Percentiles rank a stretch among this genome's conserved stretches.
These are phyloP conservation scores for Apotomis capreana DNA, from an alignment of 2,888 invertebrate species.

Conservation along the genomic window DNA sequence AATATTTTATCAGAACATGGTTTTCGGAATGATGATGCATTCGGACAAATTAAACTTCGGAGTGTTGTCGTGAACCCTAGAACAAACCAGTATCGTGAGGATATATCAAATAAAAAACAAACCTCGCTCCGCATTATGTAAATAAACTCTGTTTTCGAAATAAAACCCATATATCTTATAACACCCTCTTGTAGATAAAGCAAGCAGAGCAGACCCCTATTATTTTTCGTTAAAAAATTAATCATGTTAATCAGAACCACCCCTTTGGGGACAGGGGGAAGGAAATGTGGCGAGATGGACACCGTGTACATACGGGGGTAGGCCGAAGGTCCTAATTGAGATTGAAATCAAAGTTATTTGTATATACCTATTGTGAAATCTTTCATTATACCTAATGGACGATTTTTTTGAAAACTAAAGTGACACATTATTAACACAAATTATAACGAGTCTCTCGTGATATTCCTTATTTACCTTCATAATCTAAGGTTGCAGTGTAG, in stretches of 20 bases:
- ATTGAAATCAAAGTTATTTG: background rate
- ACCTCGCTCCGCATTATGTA: background rate
- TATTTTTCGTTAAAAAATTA: conserved; percentile 43
- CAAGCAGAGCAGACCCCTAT: conserved; percentile 31
- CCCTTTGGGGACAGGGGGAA: conserved; percentile 24
- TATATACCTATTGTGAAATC: background rate
- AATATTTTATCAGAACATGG: no score
- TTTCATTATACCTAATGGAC: no score
- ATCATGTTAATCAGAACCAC: conserved; percentile 43
- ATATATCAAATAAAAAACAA: background rate
- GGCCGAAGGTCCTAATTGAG: background rate
- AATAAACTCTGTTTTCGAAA: conserved; percentile 23
- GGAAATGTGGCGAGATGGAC: conserved; percentile 9
- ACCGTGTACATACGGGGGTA: conserved; percentile 7
- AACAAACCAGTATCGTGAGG: no score
- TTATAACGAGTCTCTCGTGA: no score
- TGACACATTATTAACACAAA: no score
- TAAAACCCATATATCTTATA: conserved; percentile 35
- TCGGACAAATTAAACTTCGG: no score
- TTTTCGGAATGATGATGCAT: no score
- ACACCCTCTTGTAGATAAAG: conserved; percentile 30
- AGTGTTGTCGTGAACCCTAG: no score
- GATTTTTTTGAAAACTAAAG: background rate
- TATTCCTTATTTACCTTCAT: no score
- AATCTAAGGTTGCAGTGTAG: no score